Percentiles rank a stretch among this genome's conserved stretches.
Conservation (phyloP, 2,113 vertebrate species). For the Nycticryphes semicollaris region DNA sequence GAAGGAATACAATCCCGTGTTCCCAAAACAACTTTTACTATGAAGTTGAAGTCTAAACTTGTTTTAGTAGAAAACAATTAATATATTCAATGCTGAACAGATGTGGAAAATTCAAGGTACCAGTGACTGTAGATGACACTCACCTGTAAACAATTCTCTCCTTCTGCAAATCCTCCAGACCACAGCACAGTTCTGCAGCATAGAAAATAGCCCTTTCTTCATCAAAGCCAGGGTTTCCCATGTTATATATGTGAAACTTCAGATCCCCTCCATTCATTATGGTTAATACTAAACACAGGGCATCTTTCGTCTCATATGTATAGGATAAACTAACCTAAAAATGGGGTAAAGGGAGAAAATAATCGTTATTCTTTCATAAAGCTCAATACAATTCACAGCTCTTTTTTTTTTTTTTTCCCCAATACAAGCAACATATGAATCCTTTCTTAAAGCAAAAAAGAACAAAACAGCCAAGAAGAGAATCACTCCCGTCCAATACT, state of each 20-base stretch:
- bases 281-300: conserved; percentile 81
- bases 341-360: background rate
- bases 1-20: background rate
- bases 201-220: conserved; percentile 91
- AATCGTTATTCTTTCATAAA: background rate
- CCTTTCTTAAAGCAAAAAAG: background rate
- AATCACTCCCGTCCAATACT: background rate
- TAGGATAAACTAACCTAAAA: conserved; percentile 82
- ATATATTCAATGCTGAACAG: background rate
- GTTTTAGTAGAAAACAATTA: background rate
- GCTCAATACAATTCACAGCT: background rate
- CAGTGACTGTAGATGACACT: background rate
- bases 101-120: background rate
- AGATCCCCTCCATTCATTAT: conserved; percentile 85
- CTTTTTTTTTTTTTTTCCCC: background rate
- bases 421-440: background rate
- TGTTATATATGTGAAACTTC: conserved; percentile 94
- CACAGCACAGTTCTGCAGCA: conserved; percentile 90
- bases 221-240: conserved; percentile 89
- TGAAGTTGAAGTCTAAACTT: background rate
- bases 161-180: conserved; percentile 88
- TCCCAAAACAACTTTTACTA: background rate
- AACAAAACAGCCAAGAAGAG: background rate
- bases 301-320: conserved; percentile 78
- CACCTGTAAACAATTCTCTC: conserved; percentile 94